A percentile compares a stretch with the other conserved stretches of the same genome.
Conservation (phyloP, 2,888 invertebrate species). For the Thecocarcelia acutangulata region DNA sequence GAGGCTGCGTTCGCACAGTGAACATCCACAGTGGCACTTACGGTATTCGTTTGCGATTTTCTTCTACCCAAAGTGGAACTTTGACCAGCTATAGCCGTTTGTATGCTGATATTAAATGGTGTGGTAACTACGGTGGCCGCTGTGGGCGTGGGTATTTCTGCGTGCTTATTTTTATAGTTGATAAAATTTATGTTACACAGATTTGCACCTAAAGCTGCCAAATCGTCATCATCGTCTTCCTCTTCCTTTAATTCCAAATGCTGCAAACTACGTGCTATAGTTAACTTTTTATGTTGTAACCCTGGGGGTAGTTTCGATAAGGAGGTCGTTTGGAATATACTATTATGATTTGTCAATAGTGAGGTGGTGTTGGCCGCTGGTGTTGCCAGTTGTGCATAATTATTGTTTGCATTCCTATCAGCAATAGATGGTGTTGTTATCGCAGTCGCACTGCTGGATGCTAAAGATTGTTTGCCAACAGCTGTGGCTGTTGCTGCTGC, state of each 20-base stretch:
- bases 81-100: conserved; percentile 57
- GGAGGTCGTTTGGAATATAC: conserved; percentile 87
- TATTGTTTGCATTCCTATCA: conserved; percentile 77
- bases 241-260: conserved; percentile 98
- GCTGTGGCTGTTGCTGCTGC: conserved; percentile 68
- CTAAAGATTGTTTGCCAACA: conserved; percentile 81
- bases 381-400: conserved; percentile 33
- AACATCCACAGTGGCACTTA: conserved; percentile 69
- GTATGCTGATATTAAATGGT: conserved; percentile 69
- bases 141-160: conserved; percentile 75
- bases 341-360: conserved; percentile 83
- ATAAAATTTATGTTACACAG: conserved; percentile 86
- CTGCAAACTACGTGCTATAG: conserved; percentile 96
- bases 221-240: conserved; percentile 95
- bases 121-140: conserved; percentile 69
- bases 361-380: conserved; percentile 83
- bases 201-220: conserved; percentile 97
- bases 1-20: conserved; percentile 61
- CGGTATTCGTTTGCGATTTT: conserved; percentile 67
- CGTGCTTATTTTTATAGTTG: conserved; percentile 91
- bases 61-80: conserved; percentile 61
- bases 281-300: conserved; percentile 96
- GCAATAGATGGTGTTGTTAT: conserved; percentile 81
- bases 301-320: conserved; percentile 92
- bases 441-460: conserved; percentile 84